phyloP scores from a whole-genome alignment of 2,797 vertebrate species.

The Sebastes elongatus region DNA sequence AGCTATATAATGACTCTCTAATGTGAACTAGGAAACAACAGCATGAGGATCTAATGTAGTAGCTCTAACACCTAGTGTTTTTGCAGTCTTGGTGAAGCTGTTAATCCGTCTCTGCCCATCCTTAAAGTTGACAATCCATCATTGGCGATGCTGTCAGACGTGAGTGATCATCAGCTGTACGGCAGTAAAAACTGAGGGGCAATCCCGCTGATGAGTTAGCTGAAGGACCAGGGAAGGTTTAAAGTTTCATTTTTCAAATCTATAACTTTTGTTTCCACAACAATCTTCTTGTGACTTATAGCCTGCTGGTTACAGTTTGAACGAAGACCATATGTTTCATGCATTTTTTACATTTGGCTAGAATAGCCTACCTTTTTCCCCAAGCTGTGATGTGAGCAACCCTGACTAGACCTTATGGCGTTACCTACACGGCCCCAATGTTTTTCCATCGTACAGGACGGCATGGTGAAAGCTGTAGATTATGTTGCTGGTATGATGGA shows the following conservation, averaged over 20 bases:
- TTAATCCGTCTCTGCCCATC: not conserved
- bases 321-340: not conserved
- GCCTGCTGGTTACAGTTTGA: not conserved
- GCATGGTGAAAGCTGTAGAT: not conserved
- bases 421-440: not conserved
- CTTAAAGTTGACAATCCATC: conserved; percentile 6
- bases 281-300: not conserved
- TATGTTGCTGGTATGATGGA: not conserved
- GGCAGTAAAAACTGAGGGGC: not conserved
- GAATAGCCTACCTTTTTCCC: not conserved
- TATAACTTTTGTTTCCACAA: not conserved
- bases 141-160: not conserved
- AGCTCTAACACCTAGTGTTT: not conserved
- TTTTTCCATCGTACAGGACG: not conserved
- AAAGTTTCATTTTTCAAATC: not conserved
- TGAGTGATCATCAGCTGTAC: conserved; percentile 1
- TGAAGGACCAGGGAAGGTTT: not conserved
- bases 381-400: not conserved
- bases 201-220: not conserved
- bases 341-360: not conserved
- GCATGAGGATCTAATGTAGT: not conserved
- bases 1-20: not conserved
- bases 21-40: not conserved
- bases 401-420: not conserved
- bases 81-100: not conserved